phyloP scores from a whole-genome alignment of 2,888 invertebrate species.

The Tachina fera region DNA sequence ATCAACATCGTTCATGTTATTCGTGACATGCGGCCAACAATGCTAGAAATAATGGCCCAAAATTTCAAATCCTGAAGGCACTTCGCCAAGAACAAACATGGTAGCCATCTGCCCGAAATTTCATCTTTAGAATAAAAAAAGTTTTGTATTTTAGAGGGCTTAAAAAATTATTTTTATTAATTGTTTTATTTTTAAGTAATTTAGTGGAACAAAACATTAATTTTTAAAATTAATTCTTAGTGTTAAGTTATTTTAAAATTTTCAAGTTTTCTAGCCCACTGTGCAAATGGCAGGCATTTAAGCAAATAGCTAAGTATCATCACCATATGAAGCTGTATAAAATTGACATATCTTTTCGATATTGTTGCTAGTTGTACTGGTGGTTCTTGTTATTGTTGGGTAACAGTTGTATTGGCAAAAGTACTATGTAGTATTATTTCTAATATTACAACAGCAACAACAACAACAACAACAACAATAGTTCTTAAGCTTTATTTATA shows the following conservation, averaged over 20 bases:
- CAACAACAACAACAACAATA: slow-evolving; percentile 14
- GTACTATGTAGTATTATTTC: slow-evolving; percentile 10
- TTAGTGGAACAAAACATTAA: background rate
- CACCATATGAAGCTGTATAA: slow-evolving; percentile 71
- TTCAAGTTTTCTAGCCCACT: background rate
- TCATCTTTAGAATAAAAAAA: too few species aligned
- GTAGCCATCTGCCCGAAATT: too few species aligned
- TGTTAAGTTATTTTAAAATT: background rate
- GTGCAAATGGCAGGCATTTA: slow-evolving; percentile 66
- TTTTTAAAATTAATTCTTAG: background rate
- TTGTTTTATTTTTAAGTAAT: too few species aligned
- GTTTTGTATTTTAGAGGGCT: too few species aligned
- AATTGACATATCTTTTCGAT: slow-evolving; percentile 68
- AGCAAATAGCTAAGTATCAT: slow-evolving; percentile 63
- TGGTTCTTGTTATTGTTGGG: slow-evolving; percentile 33
- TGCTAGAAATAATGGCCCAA: too few species aligned
- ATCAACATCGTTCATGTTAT: too few species aligned
- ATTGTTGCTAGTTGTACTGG: slow-evolving; percentile 43
- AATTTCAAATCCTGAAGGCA: too few species aligned
- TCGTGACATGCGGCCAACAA: too few species aligned
- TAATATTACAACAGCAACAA: slow-evolving; percentile 27
- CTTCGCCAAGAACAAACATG: too few species aligned
- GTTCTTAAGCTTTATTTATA: slow-evolving; percentile 42
- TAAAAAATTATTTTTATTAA: too few species aligned
- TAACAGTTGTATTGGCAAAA: slow-evolving; percentile 28